These are phyloP conservation scores for Lepus oiostolus DNA, from an alignment of 2,797 vertebrate genomes.

Conservation along the genomic window DNA sequence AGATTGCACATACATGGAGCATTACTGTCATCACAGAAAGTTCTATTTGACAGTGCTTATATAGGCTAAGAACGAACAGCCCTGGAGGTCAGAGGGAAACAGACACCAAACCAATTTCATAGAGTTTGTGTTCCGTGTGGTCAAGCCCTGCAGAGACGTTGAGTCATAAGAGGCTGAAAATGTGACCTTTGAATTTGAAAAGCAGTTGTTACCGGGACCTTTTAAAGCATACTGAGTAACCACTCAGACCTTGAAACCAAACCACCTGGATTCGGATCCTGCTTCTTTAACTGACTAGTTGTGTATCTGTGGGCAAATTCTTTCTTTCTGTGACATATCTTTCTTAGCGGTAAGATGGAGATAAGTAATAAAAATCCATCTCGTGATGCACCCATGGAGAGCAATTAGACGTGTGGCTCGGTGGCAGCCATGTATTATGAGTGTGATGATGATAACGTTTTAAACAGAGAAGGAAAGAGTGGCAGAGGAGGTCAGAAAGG, in stretches of 20 bases:
- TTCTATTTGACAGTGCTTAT: not conserved
- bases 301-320: not conserved
- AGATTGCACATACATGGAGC: no score
- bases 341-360: not conserved
- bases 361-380: not conserved
- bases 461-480: not conserved
- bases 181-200: not conserved
- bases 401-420: not conserved
- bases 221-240: not conserved
- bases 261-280: not conserved
- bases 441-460: not conserved
- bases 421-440: not conserved
- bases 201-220: not conserved
- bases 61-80: not conserved
- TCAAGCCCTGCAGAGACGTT: not conserved
- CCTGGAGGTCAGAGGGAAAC: not conserved
- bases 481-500: not conserved
- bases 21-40: not conserved
- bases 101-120: not conserved
- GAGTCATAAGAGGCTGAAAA: not conserved
- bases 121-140: not conserved
- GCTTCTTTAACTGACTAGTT: not conserved
- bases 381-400: not conserved
- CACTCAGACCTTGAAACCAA: not conserved
- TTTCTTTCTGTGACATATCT: not conserved